phyloP scores from a whole-genome alignment of 35 echinoderm and acorn worm species.

The Diadema setosum region DNA sequence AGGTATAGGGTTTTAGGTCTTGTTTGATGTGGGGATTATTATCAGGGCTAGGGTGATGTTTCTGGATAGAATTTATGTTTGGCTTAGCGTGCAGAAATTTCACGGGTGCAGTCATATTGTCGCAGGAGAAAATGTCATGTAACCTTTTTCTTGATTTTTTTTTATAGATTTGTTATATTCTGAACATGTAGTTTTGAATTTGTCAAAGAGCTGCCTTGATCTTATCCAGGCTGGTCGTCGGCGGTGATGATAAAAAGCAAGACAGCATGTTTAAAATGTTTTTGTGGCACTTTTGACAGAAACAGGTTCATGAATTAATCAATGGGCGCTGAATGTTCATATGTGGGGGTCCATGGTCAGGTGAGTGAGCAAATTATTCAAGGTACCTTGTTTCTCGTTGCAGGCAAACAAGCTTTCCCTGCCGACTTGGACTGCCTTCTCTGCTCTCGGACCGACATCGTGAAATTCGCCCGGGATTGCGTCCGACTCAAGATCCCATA shows the following conservation, averaged over 20 bases:
- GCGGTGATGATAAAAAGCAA: background rate
- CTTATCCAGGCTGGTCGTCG: background rate
- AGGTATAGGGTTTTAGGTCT: too few relatives aligned
- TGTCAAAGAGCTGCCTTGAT: too few relatives aligned
- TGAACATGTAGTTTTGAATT: too few relatives aligned
- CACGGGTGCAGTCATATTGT: too few relatives aligned
- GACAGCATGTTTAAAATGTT: background rate
- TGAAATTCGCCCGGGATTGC: slow-evolving; percentile 49
- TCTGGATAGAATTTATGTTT: too few relatives aligned
- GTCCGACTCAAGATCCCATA: slow-evolving; percentile 46
- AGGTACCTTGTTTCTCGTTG: background rate
- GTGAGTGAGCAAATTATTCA: background rate
- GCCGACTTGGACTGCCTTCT: slow-evolving; percentile 51
- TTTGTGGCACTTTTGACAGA: background rate
- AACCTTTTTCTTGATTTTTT: too few relatives aligned
- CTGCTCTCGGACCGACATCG: slow-evolving; percentile 55
- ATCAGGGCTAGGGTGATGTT: too few relatives aligned
- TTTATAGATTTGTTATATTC: too few relatives aligned
- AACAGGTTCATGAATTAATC: background rate
- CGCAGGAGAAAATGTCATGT: too few relatives aligned
- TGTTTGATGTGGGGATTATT: too few relatives aligned
- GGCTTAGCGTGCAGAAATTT: too few relatives aligned
- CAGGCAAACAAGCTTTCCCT: slow-evolving; percentile 63
- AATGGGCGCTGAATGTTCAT: background rate
- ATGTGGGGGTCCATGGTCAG: too few relatives aligned